Evolutionary conservation across 1,140 invertebrate species (phyloP), one percentile per base, ranked within the genome.

Genomic region (Elysia chlorotica): DNA sequence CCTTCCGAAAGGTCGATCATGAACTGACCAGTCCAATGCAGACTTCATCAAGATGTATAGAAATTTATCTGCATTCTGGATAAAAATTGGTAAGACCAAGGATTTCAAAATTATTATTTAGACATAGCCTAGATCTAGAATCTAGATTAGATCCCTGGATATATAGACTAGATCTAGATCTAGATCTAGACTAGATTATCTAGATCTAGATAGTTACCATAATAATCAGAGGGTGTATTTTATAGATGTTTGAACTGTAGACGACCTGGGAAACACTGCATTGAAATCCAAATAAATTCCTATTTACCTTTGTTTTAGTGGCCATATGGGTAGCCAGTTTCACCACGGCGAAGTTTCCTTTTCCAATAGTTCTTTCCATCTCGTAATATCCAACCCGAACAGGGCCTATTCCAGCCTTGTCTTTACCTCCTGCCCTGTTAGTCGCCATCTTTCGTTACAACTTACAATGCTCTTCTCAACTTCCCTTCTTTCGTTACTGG

Each of bases 321-420:
- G 97, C 93, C 56, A 95, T 92, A 89, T 98, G 96, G 83, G 93
- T 93, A 73, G 96, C 96, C 80, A 96, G 88, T 89, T 97, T 97
- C 73, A 98, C 96, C 73, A 97, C 94, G 54, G 96, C 96, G 88
- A 98, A 97, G 89, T 98, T 98, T 53, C 96, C 96, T 89, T 98
- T 99, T 71, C 96, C 96, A 80, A 98, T 98, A 57, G 96, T 98
- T 82, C 93, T 92, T 87, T 97, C 95, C 83, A 98, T 92, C 87
- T 97, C 94, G 88, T 98, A 98, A 88, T 97, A 96, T 76, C 96
- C 96, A 68, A 98, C 83, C 66, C 82, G 77, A 28, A 85, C 85
- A 35, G 83, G 82, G 30, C 79, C 82, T 62, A 74, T 76, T 59
- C 63, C 77, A 36, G 72, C 77, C 67, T 78, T 65, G 69, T 38